These are phyloP conservation scores for Catharus fuscescens DNA, from an alignment of 2,113 vertebrate genomes.

Conservation along the genomic window DNA sequence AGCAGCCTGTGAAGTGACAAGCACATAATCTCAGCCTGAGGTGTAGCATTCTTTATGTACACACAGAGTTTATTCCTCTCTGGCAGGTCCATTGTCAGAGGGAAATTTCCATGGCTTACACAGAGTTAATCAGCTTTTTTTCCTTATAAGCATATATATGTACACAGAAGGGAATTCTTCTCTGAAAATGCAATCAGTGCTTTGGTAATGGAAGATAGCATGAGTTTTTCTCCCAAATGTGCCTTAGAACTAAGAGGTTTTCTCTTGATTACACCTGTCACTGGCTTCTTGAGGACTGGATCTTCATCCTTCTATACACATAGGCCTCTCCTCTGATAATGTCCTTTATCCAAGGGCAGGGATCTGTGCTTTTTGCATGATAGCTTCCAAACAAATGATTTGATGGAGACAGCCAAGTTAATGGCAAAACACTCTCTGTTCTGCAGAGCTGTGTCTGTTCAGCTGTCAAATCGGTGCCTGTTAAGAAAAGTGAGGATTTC, in stretches of 20 bases:
- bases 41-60: background rate
- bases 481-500: background rate
- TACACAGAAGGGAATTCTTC: background rate
- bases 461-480: background rate
- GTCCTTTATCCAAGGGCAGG: slow-evolving; percentile 67
- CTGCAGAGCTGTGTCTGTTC: slow-evolving; percentile 5
- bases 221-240: background rate
- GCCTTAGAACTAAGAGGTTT: background rate
- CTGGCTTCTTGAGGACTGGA: background rate
- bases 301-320: background rate
- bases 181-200: background rate
- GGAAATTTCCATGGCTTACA: background rate
- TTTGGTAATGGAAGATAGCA: background rate
- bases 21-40: background rate
- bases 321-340: background rate
- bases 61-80: background rate
- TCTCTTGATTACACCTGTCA: background rate
- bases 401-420: background rate
- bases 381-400: slow-evolving; percentile 3
- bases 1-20: background rate
- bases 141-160: background rate
- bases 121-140: slow-evolving; percentile 21
- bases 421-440: background rate
- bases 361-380: slow-evolving; percentile 8
- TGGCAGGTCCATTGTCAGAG: background rate